Conservation (phyloP, 2,888 invertebrate species). For the Tenthredo livida region DNA sequence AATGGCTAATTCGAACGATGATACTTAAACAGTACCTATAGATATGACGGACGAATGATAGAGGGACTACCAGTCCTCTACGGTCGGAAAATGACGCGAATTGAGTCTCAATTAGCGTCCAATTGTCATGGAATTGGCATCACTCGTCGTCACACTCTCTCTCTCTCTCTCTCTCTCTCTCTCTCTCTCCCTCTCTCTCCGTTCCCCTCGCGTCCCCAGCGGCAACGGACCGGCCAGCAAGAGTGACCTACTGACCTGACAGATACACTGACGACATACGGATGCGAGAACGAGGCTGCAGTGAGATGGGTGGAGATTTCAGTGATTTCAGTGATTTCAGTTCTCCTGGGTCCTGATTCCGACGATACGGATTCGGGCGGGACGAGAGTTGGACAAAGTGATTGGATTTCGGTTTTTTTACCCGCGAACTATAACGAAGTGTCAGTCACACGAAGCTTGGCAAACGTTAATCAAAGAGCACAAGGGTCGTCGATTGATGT, state of each 20-base stretch:
- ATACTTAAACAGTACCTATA: background rate
- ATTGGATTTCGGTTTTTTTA: background rate
- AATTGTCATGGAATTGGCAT: constrained; percentile 48
- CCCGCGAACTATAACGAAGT: background rate
- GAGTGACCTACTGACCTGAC: constrained; percentile 77
- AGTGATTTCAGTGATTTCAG: background rate
- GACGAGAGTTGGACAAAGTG: background rate
- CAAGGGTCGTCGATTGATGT: background rate
- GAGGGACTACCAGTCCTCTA: background rate
- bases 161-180: constrained; percentile 54
- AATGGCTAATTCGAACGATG: background rate
- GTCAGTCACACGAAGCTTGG: background rate
- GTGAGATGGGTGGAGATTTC: background rate
- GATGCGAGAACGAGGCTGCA: constrained; percentile 16
- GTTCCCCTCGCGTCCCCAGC: constrained; percentile 16
- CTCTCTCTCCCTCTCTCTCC: constrained; percentile 50
- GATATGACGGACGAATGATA: background rate
- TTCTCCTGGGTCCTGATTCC: background rate
- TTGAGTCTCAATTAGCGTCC: constrained; percentile 39
- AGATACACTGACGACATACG: constrained; percentile 57
- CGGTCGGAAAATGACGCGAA: constrained; percentile 37
- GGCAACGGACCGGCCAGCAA: constrained; percentile 66
- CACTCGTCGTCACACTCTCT: constrained; percentile 49
- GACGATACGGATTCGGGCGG: background rate
- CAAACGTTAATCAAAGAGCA: background rate